A percentile compares a stretch with the other conserved stretches of the same genome.
Evolutionary conservation across 2,113 vertebrate genomes (phyloP).

Genomic region (Ibidorhyncha struthersii): DNA sequence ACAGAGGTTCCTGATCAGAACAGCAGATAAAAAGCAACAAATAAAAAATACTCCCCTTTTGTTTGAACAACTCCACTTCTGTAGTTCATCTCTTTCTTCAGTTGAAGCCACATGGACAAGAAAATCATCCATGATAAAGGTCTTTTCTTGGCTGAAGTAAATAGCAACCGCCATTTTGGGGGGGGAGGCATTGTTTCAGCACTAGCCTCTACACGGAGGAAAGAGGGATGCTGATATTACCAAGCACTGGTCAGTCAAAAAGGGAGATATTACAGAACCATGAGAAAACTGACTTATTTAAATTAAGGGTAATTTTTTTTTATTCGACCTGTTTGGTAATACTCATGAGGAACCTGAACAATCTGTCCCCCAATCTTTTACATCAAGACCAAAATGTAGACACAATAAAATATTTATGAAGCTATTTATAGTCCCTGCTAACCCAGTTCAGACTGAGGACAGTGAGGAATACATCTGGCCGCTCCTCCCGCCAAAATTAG

Average conservation of each 20-base stretch:
- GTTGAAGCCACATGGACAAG: background rate
- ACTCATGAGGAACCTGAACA: background rate
- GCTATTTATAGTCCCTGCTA: slow-evolving; percentile 9
- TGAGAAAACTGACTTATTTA: background rate
- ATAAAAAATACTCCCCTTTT: background rate
- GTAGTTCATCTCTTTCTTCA: background rate
- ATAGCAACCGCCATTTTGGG: background rate
- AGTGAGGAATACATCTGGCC: slow-evolving; percentile 4
- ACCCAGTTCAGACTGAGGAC: background rate
- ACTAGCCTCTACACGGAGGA: background rate
- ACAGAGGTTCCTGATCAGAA: background rate
- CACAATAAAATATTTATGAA: slow-evolving; percentile 7
- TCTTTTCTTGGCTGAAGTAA: background rate
- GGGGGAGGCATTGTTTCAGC: background rate
- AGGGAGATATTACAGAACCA: background rate
- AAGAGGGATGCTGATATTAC: background rate
- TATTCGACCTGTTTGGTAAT: background rate
- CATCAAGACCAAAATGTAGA: background rate
- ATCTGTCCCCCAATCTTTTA: background rate
- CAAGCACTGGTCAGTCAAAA: background rate
- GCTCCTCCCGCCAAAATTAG: slow-evolving; percentile 18
- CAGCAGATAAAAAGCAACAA: background rate
- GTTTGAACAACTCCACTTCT: background rate
- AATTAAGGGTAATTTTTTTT: background rate
- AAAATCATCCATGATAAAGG: background rate